Base-by-base conservation (phyloP, 1,140 invertebrate genomes). In the Saccostrea glomerata region DNA sequence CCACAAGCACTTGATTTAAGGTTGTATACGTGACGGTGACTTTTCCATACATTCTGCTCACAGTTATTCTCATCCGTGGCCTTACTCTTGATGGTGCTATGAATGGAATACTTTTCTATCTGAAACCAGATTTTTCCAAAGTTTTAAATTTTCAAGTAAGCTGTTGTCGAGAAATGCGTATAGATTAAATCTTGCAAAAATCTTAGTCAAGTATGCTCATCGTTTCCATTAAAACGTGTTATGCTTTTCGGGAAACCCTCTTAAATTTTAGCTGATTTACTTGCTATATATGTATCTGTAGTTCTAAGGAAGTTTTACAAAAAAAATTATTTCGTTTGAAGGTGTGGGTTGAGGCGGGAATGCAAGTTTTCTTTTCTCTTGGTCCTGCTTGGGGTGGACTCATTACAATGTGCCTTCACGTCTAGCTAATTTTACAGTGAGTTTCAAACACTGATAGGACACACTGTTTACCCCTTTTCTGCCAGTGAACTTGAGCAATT, bases 261-360 rank as follows among this genome's bases (percentile, higher is more conserved):
- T 20, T 20, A 63, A 17, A 6, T 6, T 20, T 20, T 63, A 20
- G n/a, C 58, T 7, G 1, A 63, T 6, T 63, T 17, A 5, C 13
- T 60, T 60, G 20, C 47, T 63, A 20, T 2, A 20, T 20, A n/a
- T 20, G 17, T 20, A 63, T 63, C 9, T 47, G 5, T 17, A 20
- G 13, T 20, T n/a, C 58, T 63, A 6, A 6, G 58, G 58, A 6
- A 47, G 5, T 47, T 47, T 23, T 66, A n/a, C 20, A 66, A 7
- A 66, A 36, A 36, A 7, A 66, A 12, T n/a, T 25, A 30, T 15
- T 40, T 30, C 25, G 25, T 25, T 86, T 91, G 66, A 92, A 98
- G 97, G 97, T 98, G 36, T 98, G 98, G 98, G 96, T 97, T 36
- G 98, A 98, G 94, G 98, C 98, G 36, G 98, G 97, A 0, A 96